Evolutionary conservation across 1,140 invertebrate species (phyloP).

Genomic region (Hycleus phaleratus): DNA sequence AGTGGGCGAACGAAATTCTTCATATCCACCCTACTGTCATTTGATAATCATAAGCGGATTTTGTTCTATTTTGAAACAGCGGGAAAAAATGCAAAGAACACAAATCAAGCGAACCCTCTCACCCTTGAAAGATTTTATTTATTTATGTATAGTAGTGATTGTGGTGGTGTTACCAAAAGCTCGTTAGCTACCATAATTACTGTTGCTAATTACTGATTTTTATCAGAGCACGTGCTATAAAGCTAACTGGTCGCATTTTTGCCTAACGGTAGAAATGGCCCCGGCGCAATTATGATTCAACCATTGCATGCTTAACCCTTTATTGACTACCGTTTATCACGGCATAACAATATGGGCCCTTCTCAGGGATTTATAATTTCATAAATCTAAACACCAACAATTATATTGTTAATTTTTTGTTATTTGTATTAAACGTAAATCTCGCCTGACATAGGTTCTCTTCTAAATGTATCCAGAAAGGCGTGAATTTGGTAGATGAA

Average conservation of each 20-base stretch:
- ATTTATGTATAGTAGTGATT: neutral
- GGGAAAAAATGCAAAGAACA: slow-evolving; percentile 20
- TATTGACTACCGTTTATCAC: slow-evolving; percentile 34
- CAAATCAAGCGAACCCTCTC: slow-evolving; percentile 19
- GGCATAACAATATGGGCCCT: slow-evolving; percentile 14
- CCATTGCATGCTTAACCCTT: slow-evolving; percentile 37
- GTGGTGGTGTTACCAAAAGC: slow-evolving; percentile 26
- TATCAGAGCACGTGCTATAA: slow-evolving; percentile 38
- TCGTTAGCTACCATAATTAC: slow-evolving; percentile 42
- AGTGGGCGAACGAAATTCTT: neutral
- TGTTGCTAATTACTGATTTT: slow-evolving; percentile 41
- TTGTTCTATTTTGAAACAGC: neutral
- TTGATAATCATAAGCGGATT: slow-evolving; percentile 24
- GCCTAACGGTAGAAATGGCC: slow-evolving; percentile 18
- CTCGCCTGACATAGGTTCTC: too few species aligned
- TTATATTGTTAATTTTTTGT: too few species aligned
- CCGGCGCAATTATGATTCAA: slow-evolving; percentile 37
- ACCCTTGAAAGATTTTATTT: neutral
- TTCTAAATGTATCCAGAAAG: too few species aligned
- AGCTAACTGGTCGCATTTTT: slow-evolving; percentile 31
- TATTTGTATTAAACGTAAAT: too few species aligned
- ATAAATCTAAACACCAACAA: too few species aligned
- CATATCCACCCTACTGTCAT: too few species aligned
- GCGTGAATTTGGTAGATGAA: neutral
- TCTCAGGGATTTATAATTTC: too few species aligned